Evolutionary conservation across 2,113 vertebrate genomes (phyloP).

Genomic region (Hippocampus guttulatus): DNA sequence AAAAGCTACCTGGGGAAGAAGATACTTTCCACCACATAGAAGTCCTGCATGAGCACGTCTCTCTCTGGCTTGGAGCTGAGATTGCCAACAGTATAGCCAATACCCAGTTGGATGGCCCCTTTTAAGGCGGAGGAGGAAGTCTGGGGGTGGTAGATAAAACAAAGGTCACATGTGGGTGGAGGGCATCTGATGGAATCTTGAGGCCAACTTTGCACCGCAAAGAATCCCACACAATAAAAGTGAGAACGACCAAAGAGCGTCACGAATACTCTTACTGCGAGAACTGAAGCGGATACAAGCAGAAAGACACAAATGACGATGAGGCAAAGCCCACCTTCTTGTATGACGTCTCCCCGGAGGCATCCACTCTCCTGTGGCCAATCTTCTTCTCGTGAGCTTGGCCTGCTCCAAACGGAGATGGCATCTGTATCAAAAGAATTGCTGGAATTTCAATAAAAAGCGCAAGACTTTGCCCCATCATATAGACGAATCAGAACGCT

Average conservation of each 20-base stretch:
- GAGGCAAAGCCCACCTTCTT: conserved; percentile 80
- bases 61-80: conserved; percentile 97
- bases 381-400: conserved; percentile 84
- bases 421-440: conserved; percentile 66
- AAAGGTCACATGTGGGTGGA: conserved; percentile 21
- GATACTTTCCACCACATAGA: conserved; percentile 96
- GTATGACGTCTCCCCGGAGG: conserved; percentile 95
- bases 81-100: conserved; percentile 96
- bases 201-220: background rate
- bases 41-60: conserved; percentile 98
- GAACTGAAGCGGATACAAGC: background rate
- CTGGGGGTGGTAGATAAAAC: conserved; percentile 62
- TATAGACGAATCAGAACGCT: conserved; percentile 18
- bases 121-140: conserved; percentile 95
- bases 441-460: background rate
- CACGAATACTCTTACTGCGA: background rate
- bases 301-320: background rate
- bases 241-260: background rate
- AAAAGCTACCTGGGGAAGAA: conserved; percentile 88
- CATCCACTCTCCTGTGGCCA: conserved; percentile 91
- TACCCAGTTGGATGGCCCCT: conserved; percentile 95
- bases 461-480: background rate
- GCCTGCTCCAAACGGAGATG: conserved; percentile 70
- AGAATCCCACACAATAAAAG: background rate
- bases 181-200: conserved; percentile 10